Conservation (phyloP, 2,888 invertebrate genomes). For the Lasioglossum lativentre region DNA sequence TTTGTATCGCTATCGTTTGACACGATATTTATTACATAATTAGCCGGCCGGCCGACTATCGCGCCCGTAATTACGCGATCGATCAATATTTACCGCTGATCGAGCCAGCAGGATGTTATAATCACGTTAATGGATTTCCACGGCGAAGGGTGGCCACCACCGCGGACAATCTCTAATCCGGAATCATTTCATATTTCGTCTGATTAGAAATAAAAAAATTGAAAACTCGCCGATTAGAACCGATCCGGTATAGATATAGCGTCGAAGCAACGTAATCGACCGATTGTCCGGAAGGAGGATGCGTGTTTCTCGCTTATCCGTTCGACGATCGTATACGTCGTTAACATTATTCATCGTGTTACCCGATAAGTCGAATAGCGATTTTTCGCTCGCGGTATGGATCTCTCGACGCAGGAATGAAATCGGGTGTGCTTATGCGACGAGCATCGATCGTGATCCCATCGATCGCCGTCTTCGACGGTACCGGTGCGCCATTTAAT, state of each 20-base stretch:
- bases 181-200: background rate
- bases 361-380: background rate
- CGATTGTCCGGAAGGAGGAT: background rate
- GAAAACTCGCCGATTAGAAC: background rate
- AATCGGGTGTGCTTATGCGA: background rate
- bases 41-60: background rate
- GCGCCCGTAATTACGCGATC: slow-evolving; percentile 32
- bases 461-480: background rate
- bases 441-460: background rate
- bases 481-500: background rate
- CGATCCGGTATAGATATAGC: no score
- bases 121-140: slow-evolving; percentile 38
- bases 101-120: slow-evolving; percentile 13
- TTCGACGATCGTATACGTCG: background rate
- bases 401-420: background rate
- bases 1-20: slow-evolving; percentile 39
- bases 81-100: slow-evolving; percentile 38
- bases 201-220: background rate
- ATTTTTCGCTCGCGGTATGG: background rate
- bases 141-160: background rate
- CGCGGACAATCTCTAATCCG: slow-evolving; percentile 1
- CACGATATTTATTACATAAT: slow-evolving; percentile 43
- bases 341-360: background rate
- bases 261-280: background rate
- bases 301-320: slow-evolving; percentile 9